These are phyloP conservation scores for Xestobium rufovillosum DNA, from an alignment of 2,888 invertebrate genomes.

Conservation along the genomic window DNA sequence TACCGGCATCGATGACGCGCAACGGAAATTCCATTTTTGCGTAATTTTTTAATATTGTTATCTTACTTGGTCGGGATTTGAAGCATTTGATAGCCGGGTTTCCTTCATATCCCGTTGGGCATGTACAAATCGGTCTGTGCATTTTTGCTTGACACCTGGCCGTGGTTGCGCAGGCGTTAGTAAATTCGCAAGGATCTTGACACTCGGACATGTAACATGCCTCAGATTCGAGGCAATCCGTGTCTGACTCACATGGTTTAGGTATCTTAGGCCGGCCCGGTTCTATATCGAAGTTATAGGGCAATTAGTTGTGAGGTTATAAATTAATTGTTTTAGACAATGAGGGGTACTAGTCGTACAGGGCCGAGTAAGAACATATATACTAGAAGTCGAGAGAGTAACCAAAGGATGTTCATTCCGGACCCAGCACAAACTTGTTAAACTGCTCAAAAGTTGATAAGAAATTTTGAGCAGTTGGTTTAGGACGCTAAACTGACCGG, in stretches of 20 bases:
- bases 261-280: conserved; percentile 63
- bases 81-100: conserved; percentile 75
- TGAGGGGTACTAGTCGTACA: no score
- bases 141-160: conserved; percentile 74
- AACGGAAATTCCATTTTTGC: no score
- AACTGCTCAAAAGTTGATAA: no score
- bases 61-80: conserved; percentile 70
- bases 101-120: conserved; percentile 73
- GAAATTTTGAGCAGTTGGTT: no score
- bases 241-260: conserved; percentile 75
- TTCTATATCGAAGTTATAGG: conserved; percentile 49
- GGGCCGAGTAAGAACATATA: no score
- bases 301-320: no score
- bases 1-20: no score
- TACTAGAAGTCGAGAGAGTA: no score
- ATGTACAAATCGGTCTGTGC: conserved; percentile 77
- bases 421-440: no score
- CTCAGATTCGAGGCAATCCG: conserved; percentile 75
- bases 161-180: conserved; percentile 65
- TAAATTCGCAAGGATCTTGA: conserved; percentile 77
- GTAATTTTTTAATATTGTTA: conserved; percentile 19
- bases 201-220: conserved; percentile 77
- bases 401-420: neutral
- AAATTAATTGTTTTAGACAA: no score
- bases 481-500: no score